Percentiles rank a stretch among this genome's conserved stretches.
phyloP scores from a whole-genome alignment of 2,888 invertebrate species.

The Noctua janthina region DNA sequence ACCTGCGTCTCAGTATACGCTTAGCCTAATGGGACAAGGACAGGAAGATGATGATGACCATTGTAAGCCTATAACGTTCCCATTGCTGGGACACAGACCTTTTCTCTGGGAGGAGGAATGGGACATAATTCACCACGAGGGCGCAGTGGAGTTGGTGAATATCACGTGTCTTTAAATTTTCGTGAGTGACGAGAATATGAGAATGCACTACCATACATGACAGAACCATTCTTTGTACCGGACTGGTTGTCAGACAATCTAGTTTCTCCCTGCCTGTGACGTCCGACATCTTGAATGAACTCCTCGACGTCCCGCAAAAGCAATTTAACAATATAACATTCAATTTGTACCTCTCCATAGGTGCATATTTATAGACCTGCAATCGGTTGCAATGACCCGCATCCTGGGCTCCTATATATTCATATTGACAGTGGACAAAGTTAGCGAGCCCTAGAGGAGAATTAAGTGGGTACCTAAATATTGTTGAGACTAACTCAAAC shows the following conservation, averaged over 20 bases:
- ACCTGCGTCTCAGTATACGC: too few species aligned
- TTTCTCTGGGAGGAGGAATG: neutral
- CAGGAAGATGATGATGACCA: neutral
- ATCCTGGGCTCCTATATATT: constrained; percentile 17
- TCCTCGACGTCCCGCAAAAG: neutral
- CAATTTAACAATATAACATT: constrained; percentile 36
- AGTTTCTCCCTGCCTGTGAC: neutral
- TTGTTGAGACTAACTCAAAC: neutral
- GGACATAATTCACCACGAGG: neutral
- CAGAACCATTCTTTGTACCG: neutral
- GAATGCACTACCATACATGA: neutral
- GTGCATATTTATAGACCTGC: constrained; percentile 39
- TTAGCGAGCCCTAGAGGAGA: neutral
- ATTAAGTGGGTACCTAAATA: neutral
- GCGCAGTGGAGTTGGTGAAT: neutral
- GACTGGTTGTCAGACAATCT: neutral
- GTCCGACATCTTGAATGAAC: constrained; percentile 2
- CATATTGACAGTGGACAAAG: neutral
- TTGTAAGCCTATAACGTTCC: neutral
- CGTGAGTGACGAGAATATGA: neutral
- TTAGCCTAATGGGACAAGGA: neutral
- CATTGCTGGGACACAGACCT: neutral
- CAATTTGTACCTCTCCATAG: constrained; percentile 30
- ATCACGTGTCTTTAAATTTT: neutral
- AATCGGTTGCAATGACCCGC: constrained; percentile 32